Evolutionary conservation across 1,140 invertebrate genomes (phyloP), one percentile per base, ranked within the genome.

Genomic region (Cephus cinctus): DNA sequence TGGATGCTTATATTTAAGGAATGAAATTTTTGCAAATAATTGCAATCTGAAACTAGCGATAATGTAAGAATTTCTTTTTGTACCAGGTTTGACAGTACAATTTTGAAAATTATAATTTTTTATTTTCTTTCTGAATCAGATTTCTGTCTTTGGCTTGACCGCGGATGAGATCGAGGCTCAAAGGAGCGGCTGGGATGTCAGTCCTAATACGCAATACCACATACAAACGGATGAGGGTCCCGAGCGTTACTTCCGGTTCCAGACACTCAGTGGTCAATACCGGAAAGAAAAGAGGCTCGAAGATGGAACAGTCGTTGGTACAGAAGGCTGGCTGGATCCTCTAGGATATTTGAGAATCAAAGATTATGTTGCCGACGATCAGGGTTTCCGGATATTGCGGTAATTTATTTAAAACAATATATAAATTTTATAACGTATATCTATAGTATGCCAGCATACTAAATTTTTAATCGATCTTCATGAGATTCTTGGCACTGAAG

Each of bases 221-320:
- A 90, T 93, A 57, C 91, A 93, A 73, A 93, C 89, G n/a, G 91
- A 94, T 65, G 90, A 92, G 71, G 90, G 90, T 16, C 86, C 87
- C 0, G 90, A 92, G 60, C 78, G 90, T 19, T 90, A 87, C 72
- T 92, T 91, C 76, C 81, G 87, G 46, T 94, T 87, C 68, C 90
- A 93, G 74, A 94, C 91, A 0, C 81, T 88, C 52, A 92, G 87
- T 67, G 90, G 90, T 2, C 90, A 94, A 65, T 94, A 90, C 65
- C 80, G 91, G 11, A 92, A 92, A 73, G 90, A 93, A 66, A 88
- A 90, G 67, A 79, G 90, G 41, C 75, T 93, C 1, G 83, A 88
- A 65, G 89, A 91, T 73, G 89, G 89, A 43, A 89, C 86, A 2
- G 86, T 89, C 43, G 81, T 89, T 43, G 87, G 85, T 73, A 77